These are phyloP conservation scores for Diaphora mendica DNA, from an alignment of 2,888 invertebrate genomes.

Conservation along the genomic window DNA sequence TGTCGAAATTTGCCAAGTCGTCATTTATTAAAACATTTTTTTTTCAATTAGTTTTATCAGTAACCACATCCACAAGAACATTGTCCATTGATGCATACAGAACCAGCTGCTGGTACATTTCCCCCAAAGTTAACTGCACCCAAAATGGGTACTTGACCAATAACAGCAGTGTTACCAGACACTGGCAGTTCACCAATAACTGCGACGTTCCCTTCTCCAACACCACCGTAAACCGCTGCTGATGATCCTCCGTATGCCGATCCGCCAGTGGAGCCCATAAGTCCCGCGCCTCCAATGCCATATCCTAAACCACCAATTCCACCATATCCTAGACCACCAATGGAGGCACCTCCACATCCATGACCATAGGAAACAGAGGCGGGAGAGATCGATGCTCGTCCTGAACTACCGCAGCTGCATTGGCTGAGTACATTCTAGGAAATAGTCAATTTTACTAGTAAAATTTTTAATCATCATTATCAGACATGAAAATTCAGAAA, in stretches of 20 bases:
- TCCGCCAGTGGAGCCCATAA: not conserved
- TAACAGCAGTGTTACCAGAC: conserved; percentile 32
- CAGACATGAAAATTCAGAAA: too few relatives aligned
- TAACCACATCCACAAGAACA: conserved; percentile 16
- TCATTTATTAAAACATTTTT: not conserved
- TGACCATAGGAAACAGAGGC: not conserved
- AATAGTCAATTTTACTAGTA: too few relatives aligned
- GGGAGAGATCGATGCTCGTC: too few relatives aligned
- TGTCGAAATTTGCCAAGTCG: not conserved
- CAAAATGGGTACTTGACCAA: conserved; percentile 25
- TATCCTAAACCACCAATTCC: not conserved
- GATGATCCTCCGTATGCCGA: not conserved
- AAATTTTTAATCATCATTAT: too few relatives aligned
- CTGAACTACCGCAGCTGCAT: not conserved
- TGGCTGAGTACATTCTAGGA: not conserved
- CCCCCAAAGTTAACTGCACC: conserved; percentile 49
- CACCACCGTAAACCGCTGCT: conserved; percentile 16
- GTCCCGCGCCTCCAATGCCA: not conserved
- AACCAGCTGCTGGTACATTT: conserved; percentile 22
- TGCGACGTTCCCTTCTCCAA: conserved; percentile 54
- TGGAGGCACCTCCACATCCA: not conserved
- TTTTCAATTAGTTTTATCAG: not conserved
- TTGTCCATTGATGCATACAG: conserved; percentile 19
- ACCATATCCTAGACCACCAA: too few relatives aligned
- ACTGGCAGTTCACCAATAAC: conserved; percentile 51